Evolutionary conservation across 2,888 invertebrate genomes (phyloP), one percentile per base, ranked within the genome.

Genomic region (Keiferia lycopersicella): DNA sequence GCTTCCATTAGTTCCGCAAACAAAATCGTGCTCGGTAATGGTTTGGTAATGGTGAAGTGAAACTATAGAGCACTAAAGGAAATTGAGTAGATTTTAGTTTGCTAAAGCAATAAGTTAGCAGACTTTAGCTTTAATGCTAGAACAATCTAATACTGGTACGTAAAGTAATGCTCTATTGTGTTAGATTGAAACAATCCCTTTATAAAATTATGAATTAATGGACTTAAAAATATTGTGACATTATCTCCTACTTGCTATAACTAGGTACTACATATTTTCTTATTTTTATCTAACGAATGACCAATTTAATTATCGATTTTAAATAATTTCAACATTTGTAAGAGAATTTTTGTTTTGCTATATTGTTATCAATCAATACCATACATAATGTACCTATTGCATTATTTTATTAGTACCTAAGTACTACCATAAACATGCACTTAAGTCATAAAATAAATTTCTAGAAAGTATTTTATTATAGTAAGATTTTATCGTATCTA

Each of bases 1-100:
- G 58, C 58, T 18, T 58, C 56, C 56, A 56, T 56, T 56, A 56
- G 30, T 26, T 34, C n/a, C 26, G 58, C 39, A 58, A 58, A 58
- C 38, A 58, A 39, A 39, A 18, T 58, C 14, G 14, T 58, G 58
- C 38, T 39, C 22, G 12, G 22, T 53, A 53, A 51, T 51, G 51
- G 51, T 51, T 18, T 51, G 51, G 51, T 20, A 51, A 53, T 22
- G 51, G 51, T 14, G 22, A 26, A 53, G 51, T 22, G 16, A 48
- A 18, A n/a, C 10, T 30, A 3, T 38, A 39, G 11, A 20, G 39
- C 39, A n/a, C 58, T 58, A 39, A 39, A 39, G 34, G 34, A 39
- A 58, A 38, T 38, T 56, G 56, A n/a, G 34, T 34, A 56, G 26
- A 6, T 26, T 56, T 56, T 56, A 34, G 56, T 56, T 34, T 34